Evolutionary conservation across 2,888 invertebrate species (phyloP).

Genomic region (Caenorhabditis angaria): DNA sequence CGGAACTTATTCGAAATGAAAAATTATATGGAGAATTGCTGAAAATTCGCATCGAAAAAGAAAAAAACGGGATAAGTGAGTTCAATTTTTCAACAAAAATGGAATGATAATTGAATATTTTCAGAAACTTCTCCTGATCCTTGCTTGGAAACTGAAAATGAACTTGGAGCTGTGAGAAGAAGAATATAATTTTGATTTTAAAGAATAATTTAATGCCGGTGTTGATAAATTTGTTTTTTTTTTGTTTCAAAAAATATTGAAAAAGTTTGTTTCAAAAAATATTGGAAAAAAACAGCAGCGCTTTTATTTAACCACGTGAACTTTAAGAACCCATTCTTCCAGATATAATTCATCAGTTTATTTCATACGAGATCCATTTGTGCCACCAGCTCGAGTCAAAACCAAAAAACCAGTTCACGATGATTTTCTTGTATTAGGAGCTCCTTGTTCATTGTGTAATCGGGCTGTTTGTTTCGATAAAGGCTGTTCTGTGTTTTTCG

Average conservation of each 20-base stretch:
- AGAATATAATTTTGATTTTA: neutral
- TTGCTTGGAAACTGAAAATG: neutral
- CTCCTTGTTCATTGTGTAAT: slow-evolving; percentile 49
- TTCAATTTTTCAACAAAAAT: neutral
- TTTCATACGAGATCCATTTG: slow-evolving; percentile 60
- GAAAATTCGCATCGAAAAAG: neutral
- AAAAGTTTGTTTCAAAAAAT: neutral
- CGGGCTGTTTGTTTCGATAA: slow-evolving; percentile 52
- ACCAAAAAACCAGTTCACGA: slow-evolving; percentile 48
- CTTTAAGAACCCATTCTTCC: slow-evolving; percentile 10
- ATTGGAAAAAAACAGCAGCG: too few relatives aligned
- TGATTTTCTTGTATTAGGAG: slow-evolving; percentile 56
- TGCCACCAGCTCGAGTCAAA: slow-evolving; percentile 43
- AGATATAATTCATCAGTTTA: slow-evolving; percentile 55
- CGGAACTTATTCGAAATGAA: neutral
- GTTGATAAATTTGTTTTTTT: too few relatives aligned
- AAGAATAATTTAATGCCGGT: too few relatives aligned
- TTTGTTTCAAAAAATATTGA: too few relatives aligned
- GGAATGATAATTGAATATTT: neutral
- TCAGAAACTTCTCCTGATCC: neutral
- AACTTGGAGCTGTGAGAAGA: neutral
- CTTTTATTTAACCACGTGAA: too few relatives aligned
- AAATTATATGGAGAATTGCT: neutral
- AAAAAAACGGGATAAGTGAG: neutral
- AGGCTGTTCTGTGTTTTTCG: slow-evolving; percentile 52